Conservation (phyloP, 2,797 vertebrate genomes). For the Peromyscus attwateri region DNA sequence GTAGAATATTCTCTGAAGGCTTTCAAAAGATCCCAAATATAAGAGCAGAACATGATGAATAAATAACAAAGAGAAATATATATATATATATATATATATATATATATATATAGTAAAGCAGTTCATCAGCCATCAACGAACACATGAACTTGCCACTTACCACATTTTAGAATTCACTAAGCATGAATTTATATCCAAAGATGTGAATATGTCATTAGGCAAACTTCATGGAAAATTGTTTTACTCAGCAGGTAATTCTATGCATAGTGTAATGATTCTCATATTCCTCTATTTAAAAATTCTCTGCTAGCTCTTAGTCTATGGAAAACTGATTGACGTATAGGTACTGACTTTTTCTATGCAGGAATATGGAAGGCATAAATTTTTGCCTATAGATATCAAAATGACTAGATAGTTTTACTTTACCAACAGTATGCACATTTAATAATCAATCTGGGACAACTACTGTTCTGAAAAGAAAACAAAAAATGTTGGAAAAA, state of each 20-base stretch:
- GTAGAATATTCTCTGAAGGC: background rate
- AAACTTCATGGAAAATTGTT: background rate
- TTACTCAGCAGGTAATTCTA: background rate
- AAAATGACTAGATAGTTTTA: background rate
- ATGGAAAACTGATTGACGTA: background rate
- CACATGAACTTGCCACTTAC: constrained; percentile 36
- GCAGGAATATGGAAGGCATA: background rate
- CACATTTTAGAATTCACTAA: background rate
- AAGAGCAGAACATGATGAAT: background rate
- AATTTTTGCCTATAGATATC: background rate
- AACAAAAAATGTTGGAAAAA: background rate
- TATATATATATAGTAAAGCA: background rate
- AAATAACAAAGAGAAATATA: background rate
- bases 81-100: no score
- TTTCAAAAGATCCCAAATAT: background rate
- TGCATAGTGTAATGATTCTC: constrained; percentile 20
- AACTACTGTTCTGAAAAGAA: constrained; percentile 7
- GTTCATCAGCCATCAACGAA: background rate
- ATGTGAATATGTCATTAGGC: constrained; percentile 22
- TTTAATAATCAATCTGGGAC: background rate
- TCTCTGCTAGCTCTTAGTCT: background rate
- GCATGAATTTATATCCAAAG: background rate
- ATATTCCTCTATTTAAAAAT: constrained; percentile 6
- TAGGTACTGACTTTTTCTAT: background rate
- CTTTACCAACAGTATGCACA: background rate